A percentile compares a stretch with the other conserved stretches of the same genome.
Conservation (phyloP, 2,797 vertebrate genomes). For the Lacerta bilineata region DNA sequence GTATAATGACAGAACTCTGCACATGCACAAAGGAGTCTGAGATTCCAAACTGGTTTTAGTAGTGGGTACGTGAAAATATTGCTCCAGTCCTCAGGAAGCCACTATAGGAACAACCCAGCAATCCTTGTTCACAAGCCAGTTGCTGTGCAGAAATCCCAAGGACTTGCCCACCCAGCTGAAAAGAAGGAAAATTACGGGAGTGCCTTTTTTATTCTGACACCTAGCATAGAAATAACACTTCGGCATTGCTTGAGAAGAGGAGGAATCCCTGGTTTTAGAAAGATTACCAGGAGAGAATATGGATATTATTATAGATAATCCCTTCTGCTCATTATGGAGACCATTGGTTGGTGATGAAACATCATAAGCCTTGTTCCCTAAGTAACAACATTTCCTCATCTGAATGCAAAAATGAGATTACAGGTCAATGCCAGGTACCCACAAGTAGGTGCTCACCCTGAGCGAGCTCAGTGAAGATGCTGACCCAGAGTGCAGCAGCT, state of each 20-base stretch:
- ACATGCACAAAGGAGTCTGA: not conserved
- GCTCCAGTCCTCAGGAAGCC: not conserved
- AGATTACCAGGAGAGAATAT: not conserved
- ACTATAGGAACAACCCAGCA: not conserved
- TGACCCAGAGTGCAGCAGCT: no score
- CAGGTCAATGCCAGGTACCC: no score
- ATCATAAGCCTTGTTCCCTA: no score
- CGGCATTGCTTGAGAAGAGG: not conserved
- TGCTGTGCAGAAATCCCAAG: not conserved
- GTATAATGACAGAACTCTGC: not conserved
- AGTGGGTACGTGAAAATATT: no score
- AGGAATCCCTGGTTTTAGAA: not conserved
- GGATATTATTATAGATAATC: not conserved
- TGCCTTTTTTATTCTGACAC: not conserved
- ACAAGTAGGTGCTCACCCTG: no score
- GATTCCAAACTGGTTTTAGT: not conserved
- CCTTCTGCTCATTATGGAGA: not conserved
- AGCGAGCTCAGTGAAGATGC: no score
- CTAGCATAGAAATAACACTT: not conserved
- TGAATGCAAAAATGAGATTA: not conserved
- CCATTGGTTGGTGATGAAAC: not conserved
- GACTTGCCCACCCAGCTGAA: not conserved
- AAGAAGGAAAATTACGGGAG: not conserved
- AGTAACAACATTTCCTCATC: not conserved
- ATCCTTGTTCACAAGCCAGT: not conserved